phyloP scores from a whole-genome alignment of 2,113 vertebrate genomes.

The Lepidothrix coronata region DNA sequence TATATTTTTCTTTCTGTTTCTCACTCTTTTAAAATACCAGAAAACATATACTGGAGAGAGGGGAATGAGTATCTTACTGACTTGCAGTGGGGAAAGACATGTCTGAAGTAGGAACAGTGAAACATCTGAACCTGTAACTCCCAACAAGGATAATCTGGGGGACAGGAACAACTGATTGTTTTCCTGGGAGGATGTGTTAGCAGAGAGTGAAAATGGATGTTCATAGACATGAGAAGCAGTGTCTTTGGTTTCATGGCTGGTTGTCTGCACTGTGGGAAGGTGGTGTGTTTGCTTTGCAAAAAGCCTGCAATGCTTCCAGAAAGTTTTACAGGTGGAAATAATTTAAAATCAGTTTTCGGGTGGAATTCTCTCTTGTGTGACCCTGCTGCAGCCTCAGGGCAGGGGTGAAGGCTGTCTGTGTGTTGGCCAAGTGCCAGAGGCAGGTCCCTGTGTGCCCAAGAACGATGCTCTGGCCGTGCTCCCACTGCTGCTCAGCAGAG shows the following conservation, averaged over 20 bases:
- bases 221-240: rapidly evolving
- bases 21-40: neutral
- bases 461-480: neutral
- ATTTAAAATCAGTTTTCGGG: neutral
- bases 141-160: neutral
- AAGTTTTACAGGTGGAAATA: neutral
- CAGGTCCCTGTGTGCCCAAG: no score
- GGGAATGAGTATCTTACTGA: neutral
- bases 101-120: neutral
- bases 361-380: neutral
- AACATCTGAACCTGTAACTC: neutral
- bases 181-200: neutral
- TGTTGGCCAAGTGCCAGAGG: rapidly evolving
- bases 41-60: neutral
- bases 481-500: neutral
- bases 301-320: neutral
- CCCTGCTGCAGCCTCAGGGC: neutral
- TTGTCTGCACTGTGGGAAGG: neutral
- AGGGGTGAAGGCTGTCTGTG: neutral
- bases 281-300: neutral
- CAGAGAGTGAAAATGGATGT: neutral
- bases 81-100: neutral
- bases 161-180: neutral
- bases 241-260: neutral
- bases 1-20: neutral